Conservation (phyloP, 2,113 vertebrate genomes). For the Pachyramphus minor region DNA sequence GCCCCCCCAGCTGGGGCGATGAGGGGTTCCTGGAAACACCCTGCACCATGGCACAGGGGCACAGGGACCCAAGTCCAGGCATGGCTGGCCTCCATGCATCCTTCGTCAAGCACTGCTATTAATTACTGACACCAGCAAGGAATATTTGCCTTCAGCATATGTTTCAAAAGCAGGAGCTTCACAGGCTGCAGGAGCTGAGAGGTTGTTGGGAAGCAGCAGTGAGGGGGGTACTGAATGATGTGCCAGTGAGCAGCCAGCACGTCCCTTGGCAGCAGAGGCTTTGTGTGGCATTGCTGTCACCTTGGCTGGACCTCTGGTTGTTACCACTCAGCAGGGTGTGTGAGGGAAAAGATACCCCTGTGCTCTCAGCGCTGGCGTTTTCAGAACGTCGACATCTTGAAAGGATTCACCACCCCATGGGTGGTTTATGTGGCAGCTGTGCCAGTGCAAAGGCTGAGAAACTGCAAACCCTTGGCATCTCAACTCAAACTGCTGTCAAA, state of each 20-base stretch:
- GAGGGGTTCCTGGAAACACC: not conserved
- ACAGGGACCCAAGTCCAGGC: fast-evolving
- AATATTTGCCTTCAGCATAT: fast-evolving
- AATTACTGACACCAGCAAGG: not conserved
- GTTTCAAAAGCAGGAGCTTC: not conserved
- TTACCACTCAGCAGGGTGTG: not conserved
- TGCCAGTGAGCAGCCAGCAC: fast-evolving
- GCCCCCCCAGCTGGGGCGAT: too few species aligned
- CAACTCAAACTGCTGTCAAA: not conserved
- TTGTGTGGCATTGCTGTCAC: not conserved
- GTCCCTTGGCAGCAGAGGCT: not conserved
- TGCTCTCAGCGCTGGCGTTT: not conserved
- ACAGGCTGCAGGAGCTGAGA: not conserved
- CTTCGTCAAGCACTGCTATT: not conserved
- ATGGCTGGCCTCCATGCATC: not conserved
- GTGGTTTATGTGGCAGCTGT: not conserved
- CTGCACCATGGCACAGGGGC: not conserved
- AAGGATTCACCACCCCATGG: not conserved
- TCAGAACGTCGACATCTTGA: not conserved
- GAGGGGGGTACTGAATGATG: fast-evolving
- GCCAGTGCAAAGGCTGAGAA: fast-evolving
- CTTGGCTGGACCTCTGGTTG: not conserved
- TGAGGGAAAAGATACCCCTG: fast-evolving
- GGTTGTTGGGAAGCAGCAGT: not conserved
- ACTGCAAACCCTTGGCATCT: not conserved